Evolutionary conservation across 1,140 invertebrate genomes (phyloP), one percentile per base, ranked within the genome.

Genomic region (Drosophila navojoa): DNA sequence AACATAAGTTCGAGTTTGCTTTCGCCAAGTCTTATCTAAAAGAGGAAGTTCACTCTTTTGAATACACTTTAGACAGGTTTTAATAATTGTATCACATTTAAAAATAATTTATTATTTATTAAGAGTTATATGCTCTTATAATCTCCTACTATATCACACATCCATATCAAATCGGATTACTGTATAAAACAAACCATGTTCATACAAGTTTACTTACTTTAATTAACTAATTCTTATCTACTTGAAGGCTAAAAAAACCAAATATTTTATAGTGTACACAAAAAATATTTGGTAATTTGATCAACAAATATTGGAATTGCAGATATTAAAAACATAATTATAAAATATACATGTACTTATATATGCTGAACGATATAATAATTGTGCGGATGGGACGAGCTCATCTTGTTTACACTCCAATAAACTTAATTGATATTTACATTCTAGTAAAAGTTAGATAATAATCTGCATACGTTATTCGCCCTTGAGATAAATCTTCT

Each of bases 11-110:
- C 6, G 32, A 35, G 27, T 13, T 7, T 50, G 27, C 27, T 4
- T 27, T 50, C 13, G 11, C 22, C 27, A 29, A 5, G 4, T n/a
- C 38, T 57, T 44, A 57, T 42, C 38, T 44, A 44, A 57, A 54
- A 27, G 38, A 15, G 54, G 54, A 44, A 27, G 38, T 42, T 5
- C n/a, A 7, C 22, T 25, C 13, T n/a, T 15, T 27, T 16, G 5
- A 22, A 15, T 44, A 4, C 5, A 44, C 42, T 44, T 44, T 6
- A 44, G n/a, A 15, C 6, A 9, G 32, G 6, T 9, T 32, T 7
- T 32, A 10, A 10, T 32, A 32, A 32, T 32, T 5, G 40, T 44
- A n/a, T 15, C 15, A 6, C 6, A 7, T 44, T 4, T 44, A 16
- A 44, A 44, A 16, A 45, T 16, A 45, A 15, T 2, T 38, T 38